Evolutionary conservation across 2,113 vertebrate species (phyloP), one percentile per base, ranked within the genome.

Genomic region (Myiozetetes cayanensis): DNA sequence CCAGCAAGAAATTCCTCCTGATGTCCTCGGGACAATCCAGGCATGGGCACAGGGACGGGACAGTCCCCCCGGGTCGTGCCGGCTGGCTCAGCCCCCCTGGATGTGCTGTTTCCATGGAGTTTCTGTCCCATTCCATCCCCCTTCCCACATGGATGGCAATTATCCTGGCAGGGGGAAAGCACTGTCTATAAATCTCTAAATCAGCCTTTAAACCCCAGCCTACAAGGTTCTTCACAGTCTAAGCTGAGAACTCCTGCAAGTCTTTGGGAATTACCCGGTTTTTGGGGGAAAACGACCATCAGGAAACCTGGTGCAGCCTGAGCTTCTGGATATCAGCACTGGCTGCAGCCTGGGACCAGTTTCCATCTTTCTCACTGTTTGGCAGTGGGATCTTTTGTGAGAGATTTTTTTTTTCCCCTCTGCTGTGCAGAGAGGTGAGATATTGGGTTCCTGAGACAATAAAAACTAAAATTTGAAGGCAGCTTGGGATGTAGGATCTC

Each of bases 11-110:
- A 83, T 76, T 53, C 6, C 23, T 53, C 1, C 62, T 25, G 13
- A 15, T 43, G 12, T 43, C 62, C 77, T 74, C 19, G 12, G 22
- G 43, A 12, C 27, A 27, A 28, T 41, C 18, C 44, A 10, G 6
- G 41, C 65, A 3, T 3, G 1, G n/a, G 21, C 24, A 12, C 14
- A 4, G 50, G n/a, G 22, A n/a, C 9, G 0, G 2, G 30, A 2
- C 23, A 19, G 55, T 2, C 6, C 9, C 8, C 3, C 9, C 6
- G 14, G 41, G 17, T 18, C 5, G 5, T 10, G 3, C 6, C 3
- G 2, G 25, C 22, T 28, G 82, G 8, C 14, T 58, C 80, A 6
- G 11, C 21, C 8, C 12, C 7, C 4, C 6, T 15, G 35, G 43
- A 17, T 12, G 1, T 10, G 65, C 25, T 43, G 25, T 9, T 50